These are phyloP conservation scores for Drosophila dives DNA, from an alignment of 2,888 invertebrate genomes.

Conservation along the genomic window DNA sequence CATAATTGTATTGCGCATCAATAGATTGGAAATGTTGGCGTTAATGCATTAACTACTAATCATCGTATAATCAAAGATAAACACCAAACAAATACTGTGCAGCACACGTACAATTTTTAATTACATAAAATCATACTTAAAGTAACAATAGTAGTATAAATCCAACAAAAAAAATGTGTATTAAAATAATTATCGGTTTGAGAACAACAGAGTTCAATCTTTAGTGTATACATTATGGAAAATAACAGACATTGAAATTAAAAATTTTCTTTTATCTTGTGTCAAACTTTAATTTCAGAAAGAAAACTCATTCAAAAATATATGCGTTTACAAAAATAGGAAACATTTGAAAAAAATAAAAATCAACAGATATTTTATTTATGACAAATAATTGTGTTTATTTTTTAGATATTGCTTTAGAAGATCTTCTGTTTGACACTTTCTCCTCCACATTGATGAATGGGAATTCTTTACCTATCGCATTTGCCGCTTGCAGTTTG, in stretches of 20 bases:
- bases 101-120: conserved; percentile 58
- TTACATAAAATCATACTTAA: conserved; percentile 31
- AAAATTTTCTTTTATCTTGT: conserved; percentile 22
- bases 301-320: conserved; percentile 25
- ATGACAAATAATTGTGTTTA: background rate
- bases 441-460: background rate
- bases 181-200: conserved; percentile 52
- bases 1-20: conserved; percentile 19
- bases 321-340: conserved; percentile 41
- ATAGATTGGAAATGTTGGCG: conserved; percentile 52
- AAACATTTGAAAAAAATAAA: conserved; percentile 27
- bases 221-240: conserved; percentile 39
- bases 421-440: background rate
- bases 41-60: conserved; percentile 35
- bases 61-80: conserved; percentile 48
- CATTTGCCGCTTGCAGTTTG: conserved; percentile 85
- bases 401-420: background rate
- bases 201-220: conserved; percentile 45
- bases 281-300: conserved; percentile 20
- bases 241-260: conserved; percentile 21
- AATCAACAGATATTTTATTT: conserved; percentile 24
- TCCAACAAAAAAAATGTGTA: conserved; percentile 14
- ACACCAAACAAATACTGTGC: conserved; percentile 36
- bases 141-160: conserved; percentile 26
- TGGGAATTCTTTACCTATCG: conserved; percentile 86